Base-by-base conservation (phyloP, 2,888 invertebrate species). In the Spodoptera littoralis region DNA sequence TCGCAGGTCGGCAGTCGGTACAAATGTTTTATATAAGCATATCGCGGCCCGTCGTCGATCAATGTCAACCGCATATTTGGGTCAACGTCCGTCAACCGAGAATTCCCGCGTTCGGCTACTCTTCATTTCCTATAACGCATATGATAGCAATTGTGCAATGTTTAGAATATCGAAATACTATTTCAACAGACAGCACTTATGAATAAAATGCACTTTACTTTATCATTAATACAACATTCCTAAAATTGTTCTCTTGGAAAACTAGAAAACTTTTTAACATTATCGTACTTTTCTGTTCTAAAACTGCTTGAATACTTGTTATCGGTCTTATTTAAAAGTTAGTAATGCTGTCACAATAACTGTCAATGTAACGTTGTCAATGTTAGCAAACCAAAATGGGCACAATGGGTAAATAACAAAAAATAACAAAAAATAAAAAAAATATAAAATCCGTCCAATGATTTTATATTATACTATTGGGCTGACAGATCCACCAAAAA, bases 11-110 rank as follows among this genome's bases (percentile, higher is more conserved):
- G 63, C 67, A 76, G 73, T 74, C 67, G 73, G 81, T 81, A 87
- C 87, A 84, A 85, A 88, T 90, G 89, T 88, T 89, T 88, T 88
- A 88, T 91, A 87, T 84, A 85, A 85, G 87, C 88, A 89, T 90
- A 90, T 90, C 86, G 89, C 87, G 90, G 85, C 84, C 88, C 88
- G 87, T 91, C 92, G 91, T 93, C 92, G 93, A 94, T 94, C 93
- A 94, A 93, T 94, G 93, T 94, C 93, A 93, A 89, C 92, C 90
- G 90, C 91, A 92, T 93, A 94, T 93, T 91, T 94, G 84, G 93
- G 93, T 94, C 93, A 93, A 90, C 92, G 92, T 86, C 92, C 92
- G 90, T 86, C 89, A 86, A 82, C 87, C 90, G 89, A 78, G 69
- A 90, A 92, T 91, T 92, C 92, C 92, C 88, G 86, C 90, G 85